Conservation (phyloP, 2,888 invertebrate species). For the Phyto melanocephala region DNA sequence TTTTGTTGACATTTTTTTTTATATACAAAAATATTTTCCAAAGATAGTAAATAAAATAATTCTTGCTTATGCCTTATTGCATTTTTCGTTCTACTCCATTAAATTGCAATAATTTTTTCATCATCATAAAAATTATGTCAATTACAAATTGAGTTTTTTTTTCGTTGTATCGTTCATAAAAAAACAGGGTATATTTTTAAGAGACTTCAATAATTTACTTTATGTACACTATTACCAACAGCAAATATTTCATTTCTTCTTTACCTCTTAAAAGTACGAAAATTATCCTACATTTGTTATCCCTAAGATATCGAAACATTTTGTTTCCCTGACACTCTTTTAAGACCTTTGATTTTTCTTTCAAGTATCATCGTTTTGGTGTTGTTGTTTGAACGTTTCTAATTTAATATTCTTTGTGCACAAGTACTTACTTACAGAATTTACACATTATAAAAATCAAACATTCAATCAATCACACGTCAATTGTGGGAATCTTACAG, state of each 20-base stretch:
- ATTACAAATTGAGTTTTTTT: slow-evolving; percentile 55
- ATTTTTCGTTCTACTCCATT: slow-evolving; percentile 60
- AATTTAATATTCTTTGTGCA: slow-evolving; percentile 57
- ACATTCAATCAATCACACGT: slow-evolving; percentile 64
- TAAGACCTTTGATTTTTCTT: not conserved
- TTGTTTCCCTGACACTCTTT: not conserved
- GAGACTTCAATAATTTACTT: not conserved
- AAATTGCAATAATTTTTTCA: slow-evolving; percentile 51
- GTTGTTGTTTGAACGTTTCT: slow-evolving; percentile 31
- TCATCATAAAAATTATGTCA: slow-evolving; percentile 61
- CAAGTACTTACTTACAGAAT: slow-evolving; percentile 34
- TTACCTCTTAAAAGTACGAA: no score
- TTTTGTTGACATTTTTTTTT: no score
- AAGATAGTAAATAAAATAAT: slow-evolving; percentile 16
- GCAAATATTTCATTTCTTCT: no score
- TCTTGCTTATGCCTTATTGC: slow-evolving; percentile 34
- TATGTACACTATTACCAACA: no score
- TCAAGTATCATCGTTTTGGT: not conserved
- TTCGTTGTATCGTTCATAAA: not conserved
- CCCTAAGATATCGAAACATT: no score
- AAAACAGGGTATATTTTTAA: slow-evolving; percentile 5
- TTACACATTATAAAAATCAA: slow-evolving; percentile 41
- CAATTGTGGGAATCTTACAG: slow-evolving; percentile 68
- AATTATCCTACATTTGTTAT: no score
- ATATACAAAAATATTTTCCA: not conserved